Base-by-base conservation (phyloP, 2,888 invertebrate species). In the Anagyrus pseudococci region DNA sequence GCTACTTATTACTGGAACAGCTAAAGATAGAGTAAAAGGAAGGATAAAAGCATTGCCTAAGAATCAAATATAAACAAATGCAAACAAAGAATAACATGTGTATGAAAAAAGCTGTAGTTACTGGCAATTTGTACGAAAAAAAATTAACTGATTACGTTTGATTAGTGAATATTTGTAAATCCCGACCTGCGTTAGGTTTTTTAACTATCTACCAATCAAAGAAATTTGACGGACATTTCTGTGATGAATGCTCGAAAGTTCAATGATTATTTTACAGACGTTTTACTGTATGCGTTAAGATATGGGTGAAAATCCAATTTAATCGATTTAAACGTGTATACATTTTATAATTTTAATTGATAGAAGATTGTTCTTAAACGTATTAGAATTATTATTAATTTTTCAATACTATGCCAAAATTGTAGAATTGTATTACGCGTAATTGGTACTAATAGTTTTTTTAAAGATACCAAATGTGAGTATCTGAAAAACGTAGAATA, bases 31-130 rank as follows among this genome's bases (percentile, higher is more conserved):
- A n/a, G 6, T 20, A 55, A 59, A 40, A 43, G 29, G 52, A 20
- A 26, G 56, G 47, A 33, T 50, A 56, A 55, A 47, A 58, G 29
- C 52, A 62, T 61, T 71, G 69, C 59, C 59, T 67, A 73, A 67
- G 67, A 74, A 75, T 71, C 73, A 73, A 73, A 77, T 66, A 62
- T 60, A 68, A 69, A 37, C 33, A 37, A 37, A 49, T 47, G 10
- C 4, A 64, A 56, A 72, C 69, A 72, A 75, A 72, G 17, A 50
- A 44, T 26, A 44, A 47, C 19, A n/a, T 50, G 17, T 26, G 56
- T 48, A 22, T 29, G 19, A 8, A 55, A 7, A 29, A 29, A 29
- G 4, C 10, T 29, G 29, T 7, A 7, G 10, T 7, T 29, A 29
- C 10, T 29, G 4, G 10, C 29, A 29, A 29, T 29, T 29, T 29